Evolutionary conservation across 92 coral and sea anemone species (phyloP).

Genomic region (Diadumene lineata): DNA sequence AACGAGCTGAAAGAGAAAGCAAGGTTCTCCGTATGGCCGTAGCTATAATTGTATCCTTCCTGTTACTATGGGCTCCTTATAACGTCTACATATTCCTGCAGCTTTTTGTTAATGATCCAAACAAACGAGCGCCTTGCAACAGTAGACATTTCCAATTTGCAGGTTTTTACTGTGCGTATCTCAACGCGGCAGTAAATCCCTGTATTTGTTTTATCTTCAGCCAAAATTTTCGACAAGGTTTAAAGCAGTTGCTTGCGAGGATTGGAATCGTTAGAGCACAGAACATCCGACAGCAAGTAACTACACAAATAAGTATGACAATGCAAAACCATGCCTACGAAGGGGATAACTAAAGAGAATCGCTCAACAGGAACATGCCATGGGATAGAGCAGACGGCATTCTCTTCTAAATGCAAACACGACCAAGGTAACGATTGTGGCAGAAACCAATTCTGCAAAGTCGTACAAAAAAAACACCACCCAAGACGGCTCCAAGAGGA

Average conservation of each 20-base stretch:
- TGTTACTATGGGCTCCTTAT: constrained; percentile 21
- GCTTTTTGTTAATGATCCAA: background rate
- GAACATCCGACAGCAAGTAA: constrained; percentile 1
- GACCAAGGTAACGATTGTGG: no score
- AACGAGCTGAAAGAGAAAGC: constrained; percentile 25
- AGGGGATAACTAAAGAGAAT: background rate
- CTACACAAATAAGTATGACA: constrained; percentile 29
- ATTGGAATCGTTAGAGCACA: constrained; percentile 1
- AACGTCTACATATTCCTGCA: background rate
- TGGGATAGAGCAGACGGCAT: no score
- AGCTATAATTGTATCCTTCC: constrained; percentile 28
- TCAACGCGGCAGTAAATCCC: constrained; percentile 30
- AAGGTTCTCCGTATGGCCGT: constrained; percentile 35
- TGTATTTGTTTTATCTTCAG: constrained; percentile 32
- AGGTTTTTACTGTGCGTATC: constrained; percentile 3
- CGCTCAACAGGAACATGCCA: no score
- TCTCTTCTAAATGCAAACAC: no score
- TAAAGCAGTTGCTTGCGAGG: constrained; percentile 13
- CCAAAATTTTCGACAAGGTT: constrained; percentile 41
- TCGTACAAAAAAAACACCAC: no score
- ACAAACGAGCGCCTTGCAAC: constrained; percentile 3
- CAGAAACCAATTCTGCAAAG: no score
- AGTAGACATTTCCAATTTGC: background rate
- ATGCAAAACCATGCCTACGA: constrained; percentile 29
- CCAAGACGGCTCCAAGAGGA: no score